These are phyloP conservation scores for Ceuthmochares aereus DNA, from an alignment of 2,113 vertebrate genomes.

Conservation along the genomic window DNA sequence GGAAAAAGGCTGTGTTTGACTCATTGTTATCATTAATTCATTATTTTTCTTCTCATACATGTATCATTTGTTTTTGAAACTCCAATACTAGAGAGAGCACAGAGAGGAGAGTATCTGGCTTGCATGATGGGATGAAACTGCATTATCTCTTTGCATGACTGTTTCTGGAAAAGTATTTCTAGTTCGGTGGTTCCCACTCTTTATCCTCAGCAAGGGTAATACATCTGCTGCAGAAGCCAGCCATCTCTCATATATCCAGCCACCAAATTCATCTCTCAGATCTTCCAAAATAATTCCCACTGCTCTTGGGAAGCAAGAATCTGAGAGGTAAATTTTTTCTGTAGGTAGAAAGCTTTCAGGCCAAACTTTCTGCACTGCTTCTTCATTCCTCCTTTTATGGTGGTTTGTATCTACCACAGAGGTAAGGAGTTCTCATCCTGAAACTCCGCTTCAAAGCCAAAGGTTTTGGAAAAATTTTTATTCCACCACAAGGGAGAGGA, in stretches of 20 bases:
- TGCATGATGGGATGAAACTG: conserved; percentile 63
- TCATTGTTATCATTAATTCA: conserved; percentile 5
- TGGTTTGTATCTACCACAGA: not conserved
- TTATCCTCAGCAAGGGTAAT: not conserved
- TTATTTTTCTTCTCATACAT: conserved; percentile 4
- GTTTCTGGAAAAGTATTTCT: conserved; percentile 31
- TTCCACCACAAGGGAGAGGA: not conserved
- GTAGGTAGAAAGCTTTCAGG: not conserved
- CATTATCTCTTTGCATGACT: conserved; percentile 60
- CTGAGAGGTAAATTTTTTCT: not conserved
- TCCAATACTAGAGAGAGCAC: not conserved
- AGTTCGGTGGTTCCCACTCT: conserved; percentile 63
- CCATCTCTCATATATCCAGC: not conserved
- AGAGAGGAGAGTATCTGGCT: conserved; percentile 46
- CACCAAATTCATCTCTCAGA: not conserved
- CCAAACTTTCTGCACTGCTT: not conserved
- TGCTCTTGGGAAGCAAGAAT: not conserved
- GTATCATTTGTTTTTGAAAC: conserved; percentile 17
- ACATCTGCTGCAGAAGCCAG: not conserved
- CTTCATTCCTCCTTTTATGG: not conserved
- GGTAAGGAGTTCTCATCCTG: not conserved
- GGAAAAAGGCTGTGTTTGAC: not conserved
- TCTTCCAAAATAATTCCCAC: not conserved
- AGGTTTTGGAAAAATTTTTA: not conserved
- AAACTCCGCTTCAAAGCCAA: not conserved